Evolutionary conservation across 2,888 invertebrate species (phyloP).

Genomic region (Microlaimidae sp.): DNA sequence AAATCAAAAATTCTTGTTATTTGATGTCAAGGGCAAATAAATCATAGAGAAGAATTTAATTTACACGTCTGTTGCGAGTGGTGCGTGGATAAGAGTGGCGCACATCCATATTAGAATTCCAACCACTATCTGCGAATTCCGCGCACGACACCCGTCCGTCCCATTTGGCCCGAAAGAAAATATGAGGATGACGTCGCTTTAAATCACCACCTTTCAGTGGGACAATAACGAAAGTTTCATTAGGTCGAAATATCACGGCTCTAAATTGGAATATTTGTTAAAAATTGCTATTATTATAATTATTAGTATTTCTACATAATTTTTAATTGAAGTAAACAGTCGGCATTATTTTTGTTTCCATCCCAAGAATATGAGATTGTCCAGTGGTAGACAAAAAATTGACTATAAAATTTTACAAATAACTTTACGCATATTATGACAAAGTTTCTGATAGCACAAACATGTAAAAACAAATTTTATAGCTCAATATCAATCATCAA

Average conservation of each 20-base stretch:
- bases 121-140: slow-evolving; percentile 15
- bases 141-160: slow-evolving; percentile 23
- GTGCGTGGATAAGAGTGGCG: too few relatives aligned
- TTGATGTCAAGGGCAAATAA: too few relatives aligned
- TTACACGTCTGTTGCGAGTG: too few relatives aligned
- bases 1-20: too few relatives aligned
- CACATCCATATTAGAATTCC: too few relatives aligned
- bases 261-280: slow-evolving; percentile 37
- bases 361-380: background rate
- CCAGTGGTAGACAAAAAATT: too few relatives aligned
- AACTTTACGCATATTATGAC: too few relatives aligned
- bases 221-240: slow-evolving; percentile 93
- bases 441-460: too few relatives aligned
- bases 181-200: slow-evolving; percentile 29
- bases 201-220: slow-evolving; percentile 91
- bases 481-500: too few relatives aligned
- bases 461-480: too few relatives aligned
- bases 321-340: slow-evolving; percentile 11
- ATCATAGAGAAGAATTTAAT: too few relatives aligned
- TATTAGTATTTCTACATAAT: background rate
- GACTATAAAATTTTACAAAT: too few relatives aligned
- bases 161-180: slow-evolving; percentile 25
- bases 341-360: background rate
- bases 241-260: slow-evolving; percentile 88
- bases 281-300: background rate